Evolutionary conservation across 2,888 invertebrate genomes (phyloP).

Genomic region (Erpobdella octoculata): DNA sequence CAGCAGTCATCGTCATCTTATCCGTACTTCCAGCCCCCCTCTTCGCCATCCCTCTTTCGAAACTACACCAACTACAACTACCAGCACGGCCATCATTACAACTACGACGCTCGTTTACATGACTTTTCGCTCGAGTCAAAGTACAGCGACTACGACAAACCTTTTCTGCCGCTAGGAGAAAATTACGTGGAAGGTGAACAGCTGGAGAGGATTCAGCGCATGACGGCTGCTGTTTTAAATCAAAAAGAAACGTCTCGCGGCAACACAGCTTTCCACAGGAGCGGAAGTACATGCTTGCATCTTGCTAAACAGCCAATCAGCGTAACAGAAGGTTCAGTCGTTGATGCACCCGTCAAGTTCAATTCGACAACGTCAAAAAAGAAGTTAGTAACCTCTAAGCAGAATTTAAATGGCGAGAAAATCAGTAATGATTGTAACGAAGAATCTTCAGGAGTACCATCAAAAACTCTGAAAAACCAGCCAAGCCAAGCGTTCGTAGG

Average conservation of each 20-base stretch:
- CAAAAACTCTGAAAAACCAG: not conserved
- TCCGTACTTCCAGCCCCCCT: not conserved
- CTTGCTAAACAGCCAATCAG: not conserved
- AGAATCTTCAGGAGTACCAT: not conserved
- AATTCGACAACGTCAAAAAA: not conserved
- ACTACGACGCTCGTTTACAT: not conserved
- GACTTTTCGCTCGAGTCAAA: too few relatives aligned
- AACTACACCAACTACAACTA: not conserved
- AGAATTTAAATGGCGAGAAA: not conserved
- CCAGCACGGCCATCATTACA: not conserved
- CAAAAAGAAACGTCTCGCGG: not conserved
- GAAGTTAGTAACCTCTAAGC: not conserved
- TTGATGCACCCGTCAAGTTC: not conserved
- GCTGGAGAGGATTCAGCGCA: not conserved
- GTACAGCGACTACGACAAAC: conserved; percentile 13
- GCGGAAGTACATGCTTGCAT: not conserved
- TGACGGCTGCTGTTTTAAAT: conserved; percentile 2
- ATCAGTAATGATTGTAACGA: not conserved
- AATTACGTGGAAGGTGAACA: conserved; percentile 6
- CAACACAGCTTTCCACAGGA: not conserved
- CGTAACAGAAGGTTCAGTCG: not conserved
- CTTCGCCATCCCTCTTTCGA: not conserved
- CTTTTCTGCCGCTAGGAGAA: not conserved
- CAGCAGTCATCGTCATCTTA: not conserved
- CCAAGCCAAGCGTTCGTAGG: not conserved